Base-by-base conservation (phyloP, 2,888 invertebrate genomes). In the Spisula subtruncata region DNA sequence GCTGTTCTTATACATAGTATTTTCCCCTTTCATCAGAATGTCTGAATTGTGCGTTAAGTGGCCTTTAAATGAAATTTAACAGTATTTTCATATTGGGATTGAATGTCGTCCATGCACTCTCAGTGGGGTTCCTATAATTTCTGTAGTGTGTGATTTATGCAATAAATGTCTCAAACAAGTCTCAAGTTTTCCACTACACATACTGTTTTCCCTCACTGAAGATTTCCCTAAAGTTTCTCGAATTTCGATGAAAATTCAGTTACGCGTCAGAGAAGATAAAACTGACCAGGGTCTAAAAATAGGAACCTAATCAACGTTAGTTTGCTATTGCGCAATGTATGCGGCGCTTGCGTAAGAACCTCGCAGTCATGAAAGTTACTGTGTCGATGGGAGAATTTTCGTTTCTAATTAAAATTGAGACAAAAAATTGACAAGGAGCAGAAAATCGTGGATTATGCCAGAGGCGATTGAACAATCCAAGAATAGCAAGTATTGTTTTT, bases 191-290 rank as follows among this genome's bases (percentile, higher is more conserved):
- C 35, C 6, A 32, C 29, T 75, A 25, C 25, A n/a, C 20, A 60
- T 60, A n/a, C n/a, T n/a, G 18, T 18, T 0, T 75, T 75, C 35
- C 75, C 18, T 14, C 32, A 12, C 75, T 35, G 35, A 35, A 32
- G 18, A 75, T 75, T 75, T 75, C 75, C 75, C 75, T 32, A 35
- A 32, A 2, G 75, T 75, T 75, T 75, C 75, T 75, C 75, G 35
- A 32, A 75, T 75, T 75, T 75, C 75, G 35, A 75, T 75, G 75
- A 32, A 75, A 75, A 75, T 32, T 75, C 75, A 32, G 29, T 35
- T 75, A 75, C 18, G 60, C 32, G 32, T 75, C 75, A 1, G 25
- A 35, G 32, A 12, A 35, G 25, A 75, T 75, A 25, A 32, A 32
- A 75, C 35, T 35, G 35, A 75, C 35, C 16, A 32, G 25, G 25